Base-by-base conservation (phyloP, 35 echinoderm and acorn worm species). In the Ophioderma brevispina region DNA sequence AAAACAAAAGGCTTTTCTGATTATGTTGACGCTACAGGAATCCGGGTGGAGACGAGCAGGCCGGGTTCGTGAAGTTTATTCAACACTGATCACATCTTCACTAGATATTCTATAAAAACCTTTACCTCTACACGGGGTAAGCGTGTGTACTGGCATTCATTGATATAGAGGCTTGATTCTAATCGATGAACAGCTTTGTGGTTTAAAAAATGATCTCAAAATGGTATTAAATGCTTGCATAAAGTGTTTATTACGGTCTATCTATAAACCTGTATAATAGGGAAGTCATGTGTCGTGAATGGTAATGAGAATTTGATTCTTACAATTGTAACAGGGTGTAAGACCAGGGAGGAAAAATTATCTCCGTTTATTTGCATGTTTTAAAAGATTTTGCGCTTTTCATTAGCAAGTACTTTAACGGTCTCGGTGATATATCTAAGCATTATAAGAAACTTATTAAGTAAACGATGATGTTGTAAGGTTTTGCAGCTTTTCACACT, bases 171-270 rank as follows among this genome's bases (percentile, higher is more conserved):
- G 87, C 25, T 90, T 94, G 80, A 82, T 90, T 63, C 55, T 81
- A 39, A 63, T 94, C 37, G 80, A 90, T 49, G 92, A 52, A 52
- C 92, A 0, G 78, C 76, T 19, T 80, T 88, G 1, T 93, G 86
- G 86, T 82, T 50, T n/a, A n/a, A 76, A 93, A 94, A 78, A 64
- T 94, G 13, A 86, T 90, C 13, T 64, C 17, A n/a, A 17, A 55
- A 78, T 86, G 63, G 80, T 86, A 85, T 86, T 25, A 87, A 90
- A 86, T 88, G 93, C n/a, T n/a, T n/a, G n/a, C n/a, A n/a, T 13
- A 94, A 90, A 32, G 56, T n/a, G n/a, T n/a, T 94, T 37, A 36
- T 94, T 13, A 91, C 90, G 85, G 88, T 91, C n/a, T n/a, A 94
- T 94, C 43, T 33, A 87, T n/a, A n/a, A 43, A 37, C 36, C 31